A percentile compares a stretch with the other conserved stretches of the same genome.
Evolutionary conservation across 2,888 invertebrate genomes (phyloP).

Genomic region (Lasius platythorax): DNA sequence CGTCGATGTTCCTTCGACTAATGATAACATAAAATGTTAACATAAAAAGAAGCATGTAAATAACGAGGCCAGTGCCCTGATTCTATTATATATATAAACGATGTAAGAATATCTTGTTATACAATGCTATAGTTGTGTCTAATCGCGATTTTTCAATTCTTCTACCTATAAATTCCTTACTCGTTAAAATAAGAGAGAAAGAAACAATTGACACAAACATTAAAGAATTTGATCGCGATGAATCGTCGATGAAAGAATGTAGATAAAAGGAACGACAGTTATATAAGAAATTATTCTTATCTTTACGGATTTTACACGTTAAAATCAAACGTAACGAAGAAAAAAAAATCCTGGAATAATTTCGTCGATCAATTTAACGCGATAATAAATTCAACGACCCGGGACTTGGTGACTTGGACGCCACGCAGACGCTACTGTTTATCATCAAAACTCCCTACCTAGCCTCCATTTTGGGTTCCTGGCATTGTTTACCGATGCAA

Average conservation of each 20-base stretch:
- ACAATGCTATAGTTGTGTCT: neutral
- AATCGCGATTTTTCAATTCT: neutral
- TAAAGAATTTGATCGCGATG: neutral
- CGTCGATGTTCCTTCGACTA: neutral
- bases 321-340: neutral
- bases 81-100: neutral
- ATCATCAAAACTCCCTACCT: constrained; percentile 12
- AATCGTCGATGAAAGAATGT: neutral
- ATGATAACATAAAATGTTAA: neutral
- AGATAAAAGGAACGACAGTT: neutral
- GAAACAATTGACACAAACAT: neutral
- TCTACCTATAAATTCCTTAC: neutral
- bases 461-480: constrained; percentile 26
- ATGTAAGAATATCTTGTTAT: neutral
- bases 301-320: neutral
- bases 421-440: neutral
- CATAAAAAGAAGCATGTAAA: neutral
- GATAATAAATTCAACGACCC: neutral
- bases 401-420: neutral
- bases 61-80: constrained; percentile 9
- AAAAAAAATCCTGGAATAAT: neutral
- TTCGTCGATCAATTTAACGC: neutral
- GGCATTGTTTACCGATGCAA: constrained; percentile 27
- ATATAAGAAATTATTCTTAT: neutral
- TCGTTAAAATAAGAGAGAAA: neutral